Evolutionary conservation across 2,888 invertebrate species (phyloP).

Genomic region (Epirrhoe alternata): DNA sequence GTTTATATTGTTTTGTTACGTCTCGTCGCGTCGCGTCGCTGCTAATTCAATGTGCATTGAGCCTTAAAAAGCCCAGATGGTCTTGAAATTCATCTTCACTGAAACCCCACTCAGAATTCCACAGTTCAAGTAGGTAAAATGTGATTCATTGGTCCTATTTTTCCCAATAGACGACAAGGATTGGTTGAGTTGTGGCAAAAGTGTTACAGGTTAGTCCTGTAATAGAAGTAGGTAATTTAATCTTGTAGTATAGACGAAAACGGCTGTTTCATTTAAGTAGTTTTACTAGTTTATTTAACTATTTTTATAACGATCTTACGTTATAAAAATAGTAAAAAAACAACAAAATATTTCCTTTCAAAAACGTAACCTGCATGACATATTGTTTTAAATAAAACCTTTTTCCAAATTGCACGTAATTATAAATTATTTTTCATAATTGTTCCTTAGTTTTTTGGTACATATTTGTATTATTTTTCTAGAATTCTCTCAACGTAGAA

Average conservation of each 20-base stretch:
- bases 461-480: not conserved
- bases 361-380: not conserved
- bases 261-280: not conserved
- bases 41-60: no score
- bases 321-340: no score
- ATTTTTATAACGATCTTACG: not conserved
- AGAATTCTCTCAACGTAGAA: not conserved
- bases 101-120: no score
- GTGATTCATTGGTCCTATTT: slow-evolving; percentile 22
- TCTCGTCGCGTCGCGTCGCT: no score
- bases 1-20: no score
- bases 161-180: slow-evolving; percentile 81
- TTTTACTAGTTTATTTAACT: not conserved
- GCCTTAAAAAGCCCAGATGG: no score
- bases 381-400: not conserved
- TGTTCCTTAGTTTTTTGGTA: not conserved
- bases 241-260: slow-evolving; percentile 17
- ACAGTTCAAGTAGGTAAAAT: no score
- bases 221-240: slow-evolving; percentile 41
- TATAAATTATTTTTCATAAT: not conserved
- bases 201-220: slow-evolving; percentile 81
- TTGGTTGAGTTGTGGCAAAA: slow-evolving; percentile 83
- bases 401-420: not conserved
- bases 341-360: not conserved
- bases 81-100: no score